Base-by-base conservation (phyloP, 1,140 invertebrate genomes). In the Pseudomyrmex flavicornis region DNA sequence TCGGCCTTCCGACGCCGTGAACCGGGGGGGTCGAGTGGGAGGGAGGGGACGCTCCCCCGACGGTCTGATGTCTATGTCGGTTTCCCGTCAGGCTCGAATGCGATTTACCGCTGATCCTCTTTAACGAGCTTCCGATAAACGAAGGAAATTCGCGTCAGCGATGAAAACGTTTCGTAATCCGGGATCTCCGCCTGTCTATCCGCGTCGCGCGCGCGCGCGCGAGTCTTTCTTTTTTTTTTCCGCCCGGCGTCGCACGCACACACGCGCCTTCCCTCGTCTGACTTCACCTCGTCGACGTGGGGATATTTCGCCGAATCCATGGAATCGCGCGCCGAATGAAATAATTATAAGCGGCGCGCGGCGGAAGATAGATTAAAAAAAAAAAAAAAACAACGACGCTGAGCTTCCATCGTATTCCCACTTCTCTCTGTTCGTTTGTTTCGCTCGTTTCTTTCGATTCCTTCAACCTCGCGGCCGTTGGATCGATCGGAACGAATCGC, bases 121-220 rank as follows among this genome's bases (percentile, higher is more conserved):
- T 82, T 88, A 88, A 88, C 87, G 87, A 88, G 87, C 87, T 88
- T 85, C 87, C 87, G 87, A 88, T 88, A 88, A 88, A 88, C 63
- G 86, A 88, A 88, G 83, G 87, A 88, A 87, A 88, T 88, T 85
- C 87, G 87, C 87, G 87, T 87, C 87, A 85, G 59, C 86, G 83
- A 85, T 88, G 87, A 80, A 88, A 88, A 88, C 86, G 86, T 88
- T 88, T 88, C 82, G 76, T 88, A 88, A 88, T 88, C 86, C 75
- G 59, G 83, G 86, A 88, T 85, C 86, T 85, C 83, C 85, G 69
- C 62, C 87, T 59, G 56, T 80, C 70, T 69, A 75, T 69, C 69
- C 56, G 35, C 35, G 52, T 58, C 52, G 2, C 46, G 58, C 20
- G 17, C 17, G 17, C 59, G 2, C 46, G 26, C 20, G 7, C 56